Evolutionary conservation across 2,888 invertebrate genomes (phyloP).

Genomic region (Malthinus seriepunctatus): DNA sequence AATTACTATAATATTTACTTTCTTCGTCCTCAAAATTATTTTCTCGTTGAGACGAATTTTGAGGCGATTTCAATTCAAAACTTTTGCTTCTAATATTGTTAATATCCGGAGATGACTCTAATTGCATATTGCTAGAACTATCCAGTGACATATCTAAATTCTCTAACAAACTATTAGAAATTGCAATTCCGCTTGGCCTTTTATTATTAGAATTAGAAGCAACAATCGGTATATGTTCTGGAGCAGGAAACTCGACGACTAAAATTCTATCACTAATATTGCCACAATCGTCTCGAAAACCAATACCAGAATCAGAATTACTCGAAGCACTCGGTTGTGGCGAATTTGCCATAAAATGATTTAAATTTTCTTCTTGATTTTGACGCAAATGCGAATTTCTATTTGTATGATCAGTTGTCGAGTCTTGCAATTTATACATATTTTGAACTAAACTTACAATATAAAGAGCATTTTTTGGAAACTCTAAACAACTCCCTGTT

Average conservation of each 20-base stretch:
- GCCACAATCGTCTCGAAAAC: constrained; percentile 86
- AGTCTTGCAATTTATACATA: constrained; percentile 69
- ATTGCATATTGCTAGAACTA: constrained; percentile 24
- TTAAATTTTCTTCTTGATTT: constrained; percentile 55
- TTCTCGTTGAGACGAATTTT: constrained; percentile 25
- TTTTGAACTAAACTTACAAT: constrained; percentile 73
- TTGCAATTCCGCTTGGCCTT: constrained; percentile 48
- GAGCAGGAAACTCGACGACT: constrained; percentile 72
- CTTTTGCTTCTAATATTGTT: constrained; percentile 38
- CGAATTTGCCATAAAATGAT: constrained; percentile 66
- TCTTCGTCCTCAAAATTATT: constrained; percentile 30
- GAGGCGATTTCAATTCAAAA: constrained; percentile 29
- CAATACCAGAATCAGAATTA: constrained; percentile 94
- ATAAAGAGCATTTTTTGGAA: constrained; percentile 83
- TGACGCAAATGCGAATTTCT: constrained; percentile 25
- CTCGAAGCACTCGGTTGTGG: constrained; percentile 90
- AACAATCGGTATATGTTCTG: constrained; percentile 43
- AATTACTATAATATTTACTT: constrained; percentile 42
- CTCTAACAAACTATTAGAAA: constrained; percentile 43
- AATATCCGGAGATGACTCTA: constrained; percentile 18
- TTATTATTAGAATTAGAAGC: constrained; percentile 36
- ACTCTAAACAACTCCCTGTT: constrained; percentile 82
- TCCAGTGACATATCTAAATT: constrained; percentile 41
- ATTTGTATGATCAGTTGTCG: constrained; percentile 41
- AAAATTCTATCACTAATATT: constrained; percentile 81